Evolutionary conservation across 2,113 vertebrate species (phyloP).

Genomic region (Myocastor coypus): DNA sequence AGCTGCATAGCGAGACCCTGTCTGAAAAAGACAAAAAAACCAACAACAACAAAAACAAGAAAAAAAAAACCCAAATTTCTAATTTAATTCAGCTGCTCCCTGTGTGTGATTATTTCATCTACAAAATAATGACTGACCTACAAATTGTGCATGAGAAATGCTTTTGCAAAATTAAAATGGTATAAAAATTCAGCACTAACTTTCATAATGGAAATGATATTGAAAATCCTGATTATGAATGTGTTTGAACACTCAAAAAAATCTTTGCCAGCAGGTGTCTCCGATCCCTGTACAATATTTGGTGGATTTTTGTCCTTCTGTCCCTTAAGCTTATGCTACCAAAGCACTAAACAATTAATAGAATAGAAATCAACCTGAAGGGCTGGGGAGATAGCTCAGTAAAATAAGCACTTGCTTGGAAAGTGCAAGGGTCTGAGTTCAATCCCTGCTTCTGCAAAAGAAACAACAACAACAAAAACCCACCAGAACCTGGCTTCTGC

Average conservation of each 20-base stretch:
- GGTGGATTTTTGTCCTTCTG: not conserved
- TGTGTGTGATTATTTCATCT: not conserved
- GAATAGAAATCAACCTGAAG: not conserved
- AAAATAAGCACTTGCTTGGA: no score
- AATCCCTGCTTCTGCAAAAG: no score
- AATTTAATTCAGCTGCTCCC: not conserved
- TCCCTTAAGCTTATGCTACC: not conserved
- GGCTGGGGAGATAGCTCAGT: no score
- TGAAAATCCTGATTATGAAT: not conserved
- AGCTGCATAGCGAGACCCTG: no score
- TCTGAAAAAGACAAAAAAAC: no score
- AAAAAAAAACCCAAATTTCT: no score
- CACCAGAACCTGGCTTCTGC: not conserved
- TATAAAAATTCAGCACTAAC: not conserved
- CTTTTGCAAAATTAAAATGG: not conserved
- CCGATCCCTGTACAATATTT: not conserved
- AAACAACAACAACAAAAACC: no score
- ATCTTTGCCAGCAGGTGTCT: not conserved
- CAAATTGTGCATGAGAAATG: not conserved
- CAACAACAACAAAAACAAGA: no score
- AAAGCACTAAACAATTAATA: not conserved
- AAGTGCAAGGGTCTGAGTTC: no score
- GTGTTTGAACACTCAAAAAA: not conserved
- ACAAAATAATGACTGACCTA: not conserved
- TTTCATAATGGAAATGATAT: not conserved